A percentile compares a stretch with the other conserved stretches of the same genome.
Evolutionary conservation across 2,113 vertebrate species (phyloP).

Genomic region (Falcunculus frontatus): DNA sequence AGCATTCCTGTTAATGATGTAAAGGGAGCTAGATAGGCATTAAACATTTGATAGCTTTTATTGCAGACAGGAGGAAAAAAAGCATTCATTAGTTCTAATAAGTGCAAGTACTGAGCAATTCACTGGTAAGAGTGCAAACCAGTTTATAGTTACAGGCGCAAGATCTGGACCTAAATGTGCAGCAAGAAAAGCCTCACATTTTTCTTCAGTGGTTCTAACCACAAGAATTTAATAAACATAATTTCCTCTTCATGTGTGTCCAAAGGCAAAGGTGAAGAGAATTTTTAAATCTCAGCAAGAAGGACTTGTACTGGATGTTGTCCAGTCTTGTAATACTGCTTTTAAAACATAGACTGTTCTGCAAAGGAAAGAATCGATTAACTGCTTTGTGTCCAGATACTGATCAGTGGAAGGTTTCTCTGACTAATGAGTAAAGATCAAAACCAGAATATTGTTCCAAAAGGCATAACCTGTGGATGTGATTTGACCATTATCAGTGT

Average conservation of each 20-base stretch:
- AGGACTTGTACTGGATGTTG: neutral
- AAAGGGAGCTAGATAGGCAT: neutral
- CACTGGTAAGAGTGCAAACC: neutral
- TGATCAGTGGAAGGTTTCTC: neutral
- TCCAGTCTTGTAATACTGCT: neutral
- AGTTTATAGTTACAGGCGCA: neutral
- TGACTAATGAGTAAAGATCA: neutral
- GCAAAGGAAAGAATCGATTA: neutral
- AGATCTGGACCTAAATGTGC: neutral
- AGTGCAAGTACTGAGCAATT: neutral
- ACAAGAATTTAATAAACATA: neutral
- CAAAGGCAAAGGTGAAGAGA: conserved; percentile 23
- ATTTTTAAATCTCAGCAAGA: neutral
- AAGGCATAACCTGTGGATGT: neutral
- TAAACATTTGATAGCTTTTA: neutral
- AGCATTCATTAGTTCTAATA: neutral
- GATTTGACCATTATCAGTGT: neutral
- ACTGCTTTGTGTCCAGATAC: neutral
- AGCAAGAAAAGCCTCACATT: neutral
- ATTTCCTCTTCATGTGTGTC: conserved; percentile 17
- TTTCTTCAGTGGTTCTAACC: neutral
- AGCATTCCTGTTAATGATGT: conserved; percentile 1
- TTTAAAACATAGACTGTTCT: neutral
- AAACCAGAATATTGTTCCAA: neutral
- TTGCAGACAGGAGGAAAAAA: neutral